Evolutionary conservation across 2,797 vertebrate species (phyloP).

Genomic region (Merluccius polli): DNA sequence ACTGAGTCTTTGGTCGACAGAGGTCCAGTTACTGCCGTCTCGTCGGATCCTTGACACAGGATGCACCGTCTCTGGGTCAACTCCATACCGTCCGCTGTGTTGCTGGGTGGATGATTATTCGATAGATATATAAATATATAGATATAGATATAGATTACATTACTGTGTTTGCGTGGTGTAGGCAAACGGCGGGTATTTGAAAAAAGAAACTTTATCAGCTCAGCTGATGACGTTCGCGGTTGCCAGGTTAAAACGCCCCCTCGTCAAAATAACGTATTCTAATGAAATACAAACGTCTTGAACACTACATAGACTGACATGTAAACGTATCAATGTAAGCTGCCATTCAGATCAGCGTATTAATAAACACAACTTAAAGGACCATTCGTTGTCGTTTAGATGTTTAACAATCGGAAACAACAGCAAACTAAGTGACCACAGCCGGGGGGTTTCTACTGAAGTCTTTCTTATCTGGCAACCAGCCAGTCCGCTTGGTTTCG

Average conservation of each 20-base stretch:
- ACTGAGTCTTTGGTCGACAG: conserved; percentile 42
- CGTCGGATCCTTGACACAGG: conserved; percentile 44
- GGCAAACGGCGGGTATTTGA: too few relatives aligned
- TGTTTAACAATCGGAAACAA: background rate
- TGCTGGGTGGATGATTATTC: background rate
- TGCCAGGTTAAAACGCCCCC: too few relatives aligned
- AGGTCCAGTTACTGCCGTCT: conserved; percentile 50
- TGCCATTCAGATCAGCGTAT: background rate
- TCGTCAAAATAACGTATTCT: background rate
- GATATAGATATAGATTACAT: too few relatives aligned
- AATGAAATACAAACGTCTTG: background rate
- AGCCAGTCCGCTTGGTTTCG: background rate
- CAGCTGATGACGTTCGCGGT: too few relatives aligned
- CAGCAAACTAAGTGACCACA: background rate
- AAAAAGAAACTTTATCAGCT: too few relatives aligned
- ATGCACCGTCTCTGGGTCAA: conserved; percentile 21
- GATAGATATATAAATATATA: too few relatives aligned
- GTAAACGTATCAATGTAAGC: too few relatives aligned
- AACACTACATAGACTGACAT: background rate
- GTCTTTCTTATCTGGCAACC: background rate
- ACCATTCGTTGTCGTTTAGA: background rate
- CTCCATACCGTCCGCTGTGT: background rate
- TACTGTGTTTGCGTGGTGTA: too few relatives aligned
- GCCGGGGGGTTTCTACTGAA: background rate
- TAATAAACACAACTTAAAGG: background rate